Conservation (phyloP, 2,113 vertebrate genomes). For the Phyllostomus hastatus region DNA sequence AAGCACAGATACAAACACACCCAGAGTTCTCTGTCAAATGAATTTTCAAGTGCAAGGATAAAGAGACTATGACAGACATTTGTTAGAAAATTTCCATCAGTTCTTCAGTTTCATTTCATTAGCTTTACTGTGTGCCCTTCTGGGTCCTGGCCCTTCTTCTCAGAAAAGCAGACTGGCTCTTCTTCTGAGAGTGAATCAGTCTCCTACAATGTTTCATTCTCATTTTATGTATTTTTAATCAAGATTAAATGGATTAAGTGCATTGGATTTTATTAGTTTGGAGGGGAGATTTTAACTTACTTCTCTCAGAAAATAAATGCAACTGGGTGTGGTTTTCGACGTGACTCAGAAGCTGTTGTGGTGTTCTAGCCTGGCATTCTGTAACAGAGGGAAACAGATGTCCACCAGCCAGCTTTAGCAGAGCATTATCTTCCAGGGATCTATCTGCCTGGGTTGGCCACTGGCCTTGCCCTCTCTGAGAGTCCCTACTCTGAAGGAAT, state of each 20-base stretch:
- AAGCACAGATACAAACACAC: background rate
- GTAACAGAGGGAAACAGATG: background rate
- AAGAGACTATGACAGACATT: background rate
- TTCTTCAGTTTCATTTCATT: background rate
- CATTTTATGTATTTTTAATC: background rate
- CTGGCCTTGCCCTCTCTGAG: background rate
- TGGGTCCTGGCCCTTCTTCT: background rate
- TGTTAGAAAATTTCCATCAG: background rate
- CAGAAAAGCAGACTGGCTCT: background rate
- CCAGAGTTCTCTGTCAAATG: background rate
- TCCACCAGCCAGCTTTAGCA: background rate
- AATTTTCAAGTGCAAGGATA: background rate
- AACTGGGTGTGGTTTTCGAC: background rate
- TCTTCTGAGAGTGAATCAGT: background rate
- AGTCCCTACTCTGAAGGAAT: background rate
- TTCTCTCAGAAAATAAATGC: background rate
- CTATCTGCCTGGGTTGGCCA: no score
- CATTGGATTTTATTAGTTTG: background rate
- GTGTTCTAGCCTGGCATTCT: background rate
- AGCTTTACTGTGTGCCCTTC: background rate
- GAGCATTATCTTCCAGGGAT: no score
- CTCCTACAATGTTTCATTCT: background rate
- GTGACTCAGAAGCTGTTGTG: background rate
- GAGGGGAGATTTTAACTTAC: background rate
- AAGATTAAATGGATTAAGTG: background rate